Conservation (phyloP, 1,140 invertebrate species). For the Drosophila seguyi region DNA sequence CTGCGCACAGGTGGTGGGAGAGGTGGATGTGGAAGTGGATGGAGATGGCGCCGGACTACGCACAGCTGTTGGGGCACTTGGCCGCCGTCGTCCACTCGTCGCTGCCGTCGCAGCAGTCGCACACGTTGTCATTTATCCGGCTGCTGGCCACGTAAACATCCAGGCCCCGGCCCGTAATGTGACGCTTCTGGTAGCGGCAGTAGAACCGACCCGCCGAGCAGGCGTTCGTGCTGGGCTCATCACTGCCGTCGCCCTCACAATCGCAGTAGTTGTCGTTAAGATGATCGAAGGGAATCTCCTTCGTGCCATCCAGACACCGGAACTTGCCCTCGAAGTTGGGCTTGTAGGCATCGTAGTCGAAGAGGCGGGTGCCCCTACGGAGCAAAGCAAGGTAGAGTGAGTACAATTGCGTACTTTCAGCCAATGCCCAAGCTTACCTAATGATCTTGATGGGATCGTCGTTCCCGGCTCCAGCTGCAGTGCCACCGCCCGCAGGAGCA, state of each 20-base stretch:
- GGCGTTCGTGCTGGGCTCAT: constrained; percentile 96
- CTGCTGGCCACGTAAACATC: constrained; percentile 86
- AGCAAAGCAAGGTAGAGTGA: neutral
- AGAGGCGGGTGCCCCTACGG: constrained; percentile 77
- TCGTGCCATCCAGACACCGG: constrained; percentile 75
- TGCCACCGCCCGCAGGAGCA: neutral
- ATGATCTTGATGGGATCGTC: constrained; percentile 75
- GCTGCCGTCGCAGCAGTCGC: constrained; percentile 95
- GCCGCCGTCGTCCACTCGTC: constrained; percentile 87
- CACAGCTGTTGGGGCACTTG: constrained; percentile 71
- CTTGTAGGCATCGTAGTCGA: constrained; percentile 83
- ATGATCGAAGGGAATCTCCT: constrained; percentile 86
- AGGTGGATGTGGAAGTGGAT: constrained; percentile 16
- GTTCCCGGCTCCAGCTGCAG: constrained; percentile 22
- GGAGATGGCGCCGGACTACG: constrained; percentile 51
- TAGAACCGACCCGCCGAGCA: constrained; percentile 93
- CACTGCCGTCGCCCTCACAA: constrained; percentile 92
- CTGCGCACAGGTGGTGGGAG: constrained; percentile 34
- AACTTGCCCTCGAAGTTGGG: constrained; percentile 78
- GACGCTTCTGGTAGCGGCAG: constrained; percentile 86
- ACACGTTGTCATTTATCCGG: constrained; percentile 96
- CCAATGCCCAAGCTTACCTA: constrained; percentile 35
- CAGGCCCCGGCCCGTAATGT: constrained; percentile 80
- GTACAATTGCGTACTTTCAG: too few relatives aligned
- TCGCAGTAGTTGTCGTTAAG: constrained; percentile 98